Percentiles rank a stretch among this genome's conserved stretches.
Conservation (phyloP, 2,888 invertebrate species). For the Hirudinaria manillensis region DNA sequence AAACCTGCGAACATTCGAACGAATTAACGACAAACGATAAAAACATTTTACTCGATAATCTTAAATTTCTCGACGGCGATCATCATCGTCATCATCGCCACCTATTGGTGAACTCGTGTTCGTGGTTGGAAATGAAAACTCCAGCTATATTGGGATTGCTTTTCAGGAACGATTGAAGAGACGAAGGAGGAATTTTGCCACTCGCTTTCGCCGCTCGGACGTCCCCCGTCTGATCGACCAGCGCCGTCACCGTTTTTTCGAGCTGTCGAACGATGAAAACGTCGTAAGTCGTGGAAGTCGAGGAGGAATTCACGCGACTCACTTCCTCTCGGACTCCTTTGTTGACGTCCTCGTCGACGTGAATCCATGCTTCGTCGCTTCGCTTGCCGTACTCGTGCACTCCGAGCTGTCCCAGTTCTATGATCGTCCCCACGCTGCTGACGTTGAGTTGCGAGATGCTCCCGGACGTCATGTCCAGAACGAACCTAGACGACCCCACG, state of each 20-base stretch:
- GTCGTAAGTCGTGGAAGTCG: not conserved
- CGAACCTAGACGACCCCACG: constrained; percentile 4
- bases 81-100: constrained; percentile 4
- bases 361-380: not conserved
- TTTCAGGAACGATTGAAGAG: constrained; percentile 18
- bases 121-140: not conserved
- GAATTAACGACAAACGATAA: not conserved
- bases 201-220: not conserved
- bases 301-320: not conserved
- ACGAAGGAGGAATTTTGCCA: constrained; percentile 9
- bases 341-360: not conserved
- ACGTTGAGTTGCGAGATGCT: not conserved
- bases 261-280: not conserved
- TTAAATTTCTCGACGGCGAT: too few relatives aligned
- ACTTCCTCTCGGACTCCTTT: not conserved
- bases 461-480: not conserved
- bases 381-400: not conserved
- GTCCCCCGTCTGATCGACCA: not conserved
- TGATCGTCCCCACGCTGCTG: too few relatives aligned
- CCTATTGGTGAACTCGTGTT: not conserved
- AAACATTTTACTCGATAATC: not conserved
- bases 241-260: not conserved
- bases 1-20: not conserved
- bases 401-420: not conserved
- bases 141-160: not conserved